Conservation (phyloP, 1,140 invertebrate genomes). For the Tetramorium simillimum region DNA sequence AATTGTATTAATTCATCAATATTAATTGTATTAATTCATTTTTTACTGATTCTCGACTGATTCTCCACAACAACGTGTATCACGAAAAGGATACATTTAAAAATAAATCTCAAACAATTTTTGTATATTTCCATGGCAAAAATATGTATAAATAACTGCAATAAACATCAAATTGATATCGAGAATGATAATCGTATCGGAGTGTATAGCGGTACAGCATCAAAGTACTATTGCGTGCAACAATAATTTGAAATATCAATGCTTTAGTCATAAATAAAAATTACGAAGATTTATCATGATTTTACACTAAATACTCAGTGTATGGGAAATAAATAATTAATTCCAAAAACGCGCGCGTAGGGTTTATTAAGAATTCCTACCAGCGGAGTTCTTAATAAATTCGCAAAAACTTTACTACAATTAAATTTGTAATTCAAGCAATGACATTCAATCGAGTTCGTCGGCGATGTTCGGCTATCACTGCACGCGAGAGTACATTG, state of each 20-base stretch:
- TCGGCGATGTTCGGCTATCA: not conserved
- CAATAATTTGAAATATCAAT: not conserved
- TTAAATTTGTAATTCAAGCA: not conserved
- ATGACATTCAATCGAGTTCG: not conserved
- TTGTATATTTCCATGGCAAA: constrained; percentile 1
- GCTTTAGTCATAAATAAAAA: not conserved
- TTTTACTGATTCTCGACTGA: constrained; percentile 2
- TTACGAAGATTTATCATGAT: not conserved
- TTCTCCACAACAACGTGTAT: not conserved
- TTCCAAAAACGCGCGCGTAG: not conserved
- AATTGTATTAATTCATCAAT: not conserved
- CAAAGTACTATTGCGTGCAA: constrained; percentile 27
- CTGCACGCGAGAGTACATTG: constrained; percentile 13
- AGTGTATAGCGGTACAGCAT: not conserved
- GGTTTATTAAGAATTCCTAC: not conserved
- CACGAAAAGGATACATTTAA: not conserved
- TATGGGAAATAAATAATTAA: not conserved
- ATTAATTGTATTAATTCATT: constrained; percentile 1
- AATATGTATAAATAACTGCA: not conserved
- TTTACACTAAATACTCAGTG: not conserved
- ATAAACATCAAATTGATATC: not conserved
- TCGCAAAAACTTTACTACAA: not conserved
- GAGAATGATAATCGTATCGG: not conserved
- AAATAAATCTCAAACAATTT: constrained; percentile 9
- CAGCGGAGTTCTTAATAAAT: not conserved